Evolutionary conservation across 2,888 invertebrate genomes (phyloP), one percentile per base, ranked within the genome.

Genomic region (Leptogaster cylindrica): DNA sequence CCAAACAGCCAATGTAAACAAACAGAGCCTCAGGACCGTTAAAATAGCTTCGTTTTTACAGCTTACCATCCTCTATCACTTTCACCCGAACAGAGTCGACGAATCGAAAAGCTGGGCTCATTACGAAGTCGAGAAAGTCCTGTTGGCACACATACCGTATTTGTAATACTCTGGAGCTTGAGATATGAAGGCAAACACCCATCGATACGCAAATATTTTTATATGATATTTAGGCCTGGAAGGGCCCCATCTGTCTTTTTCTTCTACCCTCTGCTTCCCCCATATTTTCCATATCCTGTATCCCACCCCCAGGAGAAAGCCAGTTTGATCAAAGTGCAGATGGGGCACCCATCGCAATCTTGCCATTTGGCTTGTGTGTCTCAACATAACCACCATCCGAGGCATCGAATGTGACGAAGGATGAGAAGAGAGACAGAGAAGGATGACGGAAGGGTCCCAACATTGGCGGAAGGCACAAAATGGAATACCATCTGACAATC

Each of bases 201-300:
- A 64, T 64, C 48, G 48, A 64, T 33, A 48, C 36, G 50, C 64
- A 64, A 64, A 64, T 50, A 64, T 50, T 64, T 64, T 64, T 23
- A 12, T 36, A 46, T 64, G 48, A 36, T 64, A 48, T 48, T 36
- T 48, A 14, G 36, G 50, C 16, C 46, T 23, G 44, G 28, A 61
- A 61, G 25, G 23, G n/a, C 20, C 10, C 31, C 52, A 52, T 52
- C 36, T 36, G 36, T 52, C 36, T 31, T 8, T 10, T 18, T 14
- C 27, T 8, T 28, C n/a, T n/a, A n/a, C n/a, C n/a, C n/a, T n/a
- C n/a, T n/a, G n/a, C n/a, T n/a, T n/a, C n/a, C n/a, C n/a, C n/a
- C n/a, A n/a, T n/a, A n/a, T n/a, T n/a, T n/a, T 51, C 27, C 27
- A 12, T 6, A 12, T 48, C 5, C 6, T 20, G 48, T 12, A 7